Conservation (phyloP, 2,113 vertebrate genomes). For the Protobothrops flavoviridis region DNA sequence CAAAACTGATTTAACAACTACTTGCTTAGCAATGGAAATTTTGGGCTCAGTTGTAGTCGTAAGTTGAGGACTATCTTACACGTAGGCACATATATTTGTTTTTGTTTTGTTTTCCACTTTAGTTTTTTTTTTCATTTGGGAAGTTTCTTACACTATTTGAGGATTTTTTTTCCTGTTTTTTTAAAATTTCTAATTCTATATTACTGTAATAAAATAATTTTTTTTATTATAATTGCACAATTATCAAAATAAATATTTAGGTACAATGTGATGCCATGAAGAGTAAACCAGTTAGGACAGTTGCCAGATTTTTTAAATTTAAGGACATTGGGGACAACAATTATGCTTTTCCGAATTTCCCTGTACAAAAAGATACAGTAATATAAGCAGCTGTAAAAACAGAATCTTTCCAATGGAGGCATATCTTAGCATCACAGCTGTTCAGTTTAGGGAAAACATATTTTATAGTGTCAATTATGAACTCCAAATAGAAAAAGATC, state of each 20-base stretch:
- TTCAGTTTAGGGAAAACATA: conserved; percentile 21
- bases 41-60: no score
- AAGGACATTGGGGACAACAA: conserved; percentile 35
- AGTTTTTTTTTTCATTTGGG: background rate
- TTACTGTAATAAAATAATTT: background rate
- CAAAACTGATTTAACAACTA: background rate
- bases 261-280: background rate
- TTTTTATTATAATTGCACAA: background rate
- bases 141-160: background rate
- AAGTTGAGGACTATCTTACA: background rate
- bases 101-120: background rate
- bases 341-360: conserved; percentile 49
- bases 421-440: conserved; percentile 56
- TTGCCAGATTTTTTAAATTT: conserved; percentile 3
- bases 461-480: conserved; percentile 35
- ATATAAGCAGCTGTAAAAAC: conserved; percentile 70
- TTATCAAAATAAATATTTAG: conserved; percentile 10
- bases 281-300: conserved; percentile 20
- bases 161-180: background rate
- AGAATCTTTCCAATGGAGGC: conserved; percentile 47
- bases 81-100: background rate
- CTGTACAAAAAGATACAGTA: conserved; percentile 53
- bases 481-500: background rate
- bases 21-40: background rate
- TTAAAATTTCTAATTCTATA: background rate